These are phyloP conservation scores for Hypomecis punctinalis DNA, from an alignment of 2,888 invertebrate genomes.

Conservation along the genomic window DNA sequence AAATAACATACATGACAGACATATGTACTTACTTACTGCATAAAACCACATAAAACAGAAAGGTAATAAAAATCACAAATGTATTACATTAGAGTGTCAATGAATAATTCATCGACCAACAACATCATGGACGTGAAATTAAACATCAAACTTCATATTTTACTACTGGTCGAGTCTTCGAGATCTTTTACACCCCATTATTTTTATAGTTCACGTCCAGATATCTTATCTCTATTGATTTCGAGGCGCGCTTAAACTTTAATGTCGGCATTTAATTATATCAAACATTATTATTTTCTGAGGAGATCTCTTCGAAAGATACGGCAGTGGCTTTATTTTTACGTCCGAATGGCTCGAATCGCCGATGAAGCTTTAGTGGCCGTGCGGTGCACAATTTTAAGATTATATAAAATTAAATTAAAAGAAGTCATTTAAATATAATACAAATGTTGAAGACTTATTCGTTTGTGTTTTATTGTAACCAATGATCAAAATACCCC, in stretches of 20 bases:
- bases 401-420: conserved; percentile 46
- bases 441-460: background rate
- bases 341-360: conserved; percentile 48
- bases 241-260: conserved; percentile 25
- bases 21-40: no score
- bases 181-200: conserved; percentile 29
- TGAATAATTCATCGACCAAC: conserved; percentile 2
- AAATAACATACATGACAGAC: no score
- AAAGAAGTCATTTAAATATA: conserved; percentile 42
- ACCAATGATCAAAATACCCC: no score
- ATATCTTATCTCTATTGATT: conserved; percentile 27
- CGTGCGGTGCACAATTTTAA: conserved; percentile 59
- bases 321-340: conserved; percentile 63
- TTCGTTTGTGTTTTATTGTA: background rate
- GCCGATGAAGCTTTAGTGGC: conserved; percentile 69
- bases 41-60: no score
- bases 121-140: background rate
- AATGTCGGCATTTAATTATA: conserved; percentile 26
- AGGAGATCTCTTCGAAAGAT: conserved; percentile 35
- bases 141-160: conserved; percentile 10
- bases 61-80: background rate
- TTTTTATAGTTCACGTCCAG: conserved; percentile 15
- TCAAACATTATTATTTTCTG: conserved; percentile 33
- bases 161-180: conserved; percentile 2
- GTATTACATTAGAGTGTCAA: background rate